Percentiles rank a stretch among this genome's conserved stretches.
These are phyloP conservation scores for Sciurus vulgaris DNA, from an alignment of 2,797 vertebrate genomes.

Conservation along the genomic window DNA sequence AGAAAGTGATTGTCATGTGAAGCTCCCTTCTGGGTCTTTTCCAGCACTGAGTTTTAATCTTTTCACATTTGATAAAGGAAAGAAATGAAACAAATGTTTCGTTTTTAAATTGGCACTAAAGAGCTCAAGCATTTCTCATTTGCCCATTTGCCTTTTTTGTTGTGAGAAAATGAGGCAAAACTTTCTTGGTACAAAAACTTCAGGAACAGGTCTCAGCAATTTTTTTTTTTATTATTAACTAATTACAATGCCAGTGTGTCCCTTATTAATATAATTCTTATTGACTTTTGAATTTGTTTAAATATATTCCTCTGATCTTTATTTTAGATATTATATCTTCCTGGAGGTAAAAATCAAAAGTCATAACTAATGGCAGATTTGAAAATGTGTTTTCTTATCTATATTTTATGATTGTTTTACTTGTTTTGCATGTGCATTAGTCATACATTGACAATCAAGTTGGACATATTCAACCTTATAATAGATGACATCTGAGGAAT, in stretches of 20 bases:
- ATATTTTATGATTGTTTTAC: background rate
- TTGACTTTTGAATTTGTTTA: background rate
- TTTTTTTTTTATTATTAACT: background rate
- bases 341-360: background rate
- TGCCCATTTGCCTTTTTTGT: background rate
- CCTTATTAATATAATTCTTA: background rate
- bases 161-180: background rate
- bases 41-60: background rate
- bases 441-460: background rate
- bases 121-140: background rate
- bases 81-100: background rate
- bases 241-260: background rate
- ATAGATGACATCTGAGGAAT: background rate
- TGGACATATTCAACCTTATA: background rate
- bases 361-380: background rate
- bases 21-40: background rate
- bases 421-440: background rate
- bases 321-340: background rate
- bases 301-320: background rate
- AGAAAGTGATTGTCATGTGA: background rate
- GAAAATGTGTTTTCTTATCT: background rate
- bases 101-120: background rate
- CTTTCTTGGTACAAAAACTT: background rate
- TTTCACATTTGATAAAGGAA: background rate
- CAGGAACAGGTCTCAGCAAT: background rate